Evolutionary conservation across 2,113 vertebrate species (phyloP).

Genomic region (Podarcis cretensis): DNA sequence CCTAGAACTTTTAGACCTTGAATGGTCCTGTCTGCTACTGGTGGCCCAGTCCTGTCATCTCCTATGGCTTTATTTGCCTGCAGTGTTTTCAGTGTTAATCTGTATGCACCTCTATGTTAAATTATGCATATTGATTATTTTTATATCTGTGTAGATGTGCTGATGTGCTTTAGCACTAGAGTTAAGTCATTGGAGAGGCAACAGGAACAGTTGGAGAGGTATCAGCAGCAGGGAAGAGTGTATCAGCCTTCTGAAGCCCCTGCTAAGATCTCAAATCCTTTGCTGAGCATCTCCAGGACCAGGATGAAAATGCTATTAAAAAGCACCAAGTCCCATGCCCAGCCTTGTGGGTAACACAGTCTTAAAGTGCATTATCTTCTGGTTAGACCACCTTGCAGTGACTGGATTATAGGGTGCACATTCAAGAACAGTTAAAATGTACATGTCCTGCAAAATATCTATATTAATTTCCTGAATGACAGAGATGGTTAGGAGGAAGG

Average conservation of each 20-base stretch:
- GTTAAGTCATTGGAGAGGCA: not conserved
- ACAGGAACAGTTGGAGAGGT: not conserved
- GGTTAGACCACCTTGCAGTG: not conserved
- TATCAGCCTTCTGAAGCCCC: not conserved
- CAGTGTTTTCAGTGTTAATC: not conserved
- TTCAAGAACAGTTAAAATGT: not conserved
- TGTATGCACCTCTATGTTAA: not conserved
- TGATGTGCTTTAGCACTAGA: not conserved
- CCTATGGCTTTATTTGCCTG: not conserved
- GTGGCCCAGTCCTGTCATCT: not conserved
- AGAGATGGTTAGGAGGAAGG: not conserved
- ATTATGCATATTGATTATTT: not conserved
- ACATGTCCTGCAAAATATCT: not conserved
- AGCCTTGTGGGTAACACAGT: not conserved
- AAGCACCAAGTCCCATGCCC: not conserved
- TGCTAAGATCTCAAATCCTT: not conserved
- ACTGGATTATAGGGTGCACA: not conserved
- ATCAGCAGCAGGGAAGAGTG: not conserved
- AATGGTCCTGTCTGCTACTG: not conserved
- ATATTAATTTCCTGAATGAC: not conserved
- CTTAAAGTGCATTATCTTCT: not conserved
- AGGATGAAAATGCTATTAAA: not conserved
- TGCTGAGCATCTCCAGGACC: not conserved
- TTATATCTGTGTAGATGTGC: too few species aligned
- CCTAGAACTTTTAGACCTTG: not conserved